Conservation (phyloP, 2,888 invertebrate species). For the Drosophila mayaguana region DNA sequence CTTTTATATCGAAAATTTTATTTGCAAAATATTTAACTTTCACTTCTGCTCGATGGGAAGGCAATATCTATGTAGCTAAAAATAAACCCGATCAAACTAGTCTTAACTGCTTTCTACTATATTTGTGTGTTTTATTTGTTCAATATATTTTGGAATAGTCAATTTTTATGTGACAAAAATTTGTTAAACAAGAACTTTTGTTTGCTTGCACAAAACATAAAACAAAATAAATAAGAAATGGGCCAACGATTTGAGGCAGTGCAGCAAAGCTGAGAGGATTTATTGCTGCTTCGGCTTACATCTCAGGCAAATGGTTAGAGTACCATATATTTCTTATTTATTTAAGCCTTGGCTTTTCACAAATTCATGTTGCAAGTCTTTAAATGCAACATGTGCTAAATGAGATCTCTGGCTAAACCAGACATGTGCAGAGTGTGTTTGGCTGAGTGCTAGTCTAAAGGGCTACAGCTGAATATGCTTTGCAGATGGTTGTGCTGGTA, state of each 20-base stretch:
- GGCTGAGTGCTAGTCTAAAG: neutral
- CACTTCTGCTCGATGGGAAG: conserved; percentile 5
- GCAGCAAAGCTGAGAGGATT: conserved; percentile 1
- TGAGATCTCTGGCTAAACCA: neutral
- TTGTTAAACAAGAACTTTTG: conserved; percentile 3
- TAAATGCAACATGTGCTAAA: neutral
- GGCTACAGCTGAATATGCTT: neutral
- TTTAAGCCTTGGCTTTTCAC: neutral
- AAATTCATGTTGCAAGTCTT: neutral
- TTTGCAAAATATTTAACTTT: conserved; percentile 12
- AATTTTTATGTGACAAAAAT: conserved; percentile 23
- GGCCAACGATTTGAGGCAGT: neutral
- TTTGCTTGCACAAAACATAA: neutral
- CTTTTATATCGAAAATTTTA: neutral
- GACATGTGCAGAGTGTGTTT: neutral
- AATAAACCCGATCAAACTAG: conserved; percentile 17
- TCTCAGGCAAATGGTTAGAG: neutral
- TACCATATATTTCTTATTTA: neutral
- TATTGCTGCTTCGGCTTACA: neutral
- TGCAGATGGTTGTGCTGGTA: neutral
- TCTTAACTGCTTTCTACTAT: conserved; percentile 36
- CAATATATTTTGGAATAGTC: conserved; percentile 3
- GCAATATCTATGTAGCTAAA: conserved; percentile 2
- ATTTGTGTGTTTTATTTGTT: neutral
- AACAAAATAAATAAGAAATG: neutral